Base-by-base conservation (phyloP, 2,888 invertebrate species). In the Caenorhabditis virilis region DNA sequence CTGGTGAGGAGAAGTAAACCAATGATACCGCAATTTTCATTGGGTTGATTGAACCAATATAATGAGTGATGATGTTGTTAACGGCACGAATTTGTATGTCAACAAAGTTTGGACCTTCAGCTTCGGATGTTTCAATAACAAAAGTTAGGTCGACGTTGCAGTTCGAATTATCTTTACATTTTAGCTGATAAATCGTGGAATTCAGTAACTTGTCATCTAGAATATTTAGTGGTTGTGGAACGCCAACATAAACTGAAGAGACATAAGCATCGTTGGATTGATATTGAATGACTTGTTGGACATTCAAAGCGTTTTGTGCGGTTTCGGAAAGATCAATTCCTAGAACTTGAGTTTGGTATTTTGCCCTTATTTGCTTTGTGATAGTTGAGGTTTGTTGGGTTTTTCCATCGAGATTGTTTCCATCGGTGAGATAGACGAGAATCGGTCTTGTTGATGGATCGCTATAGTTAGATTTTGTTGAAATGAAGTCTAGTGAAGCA, bases 111-210 rank as follows among this genome's bases (percentile, higher is more conserved):
- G 30, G 20, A 0, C 58, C 58, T 43, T 64, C 50, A 11, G 52
- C 51, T 42, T 64, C 33, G 3, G 64, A 64, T 18, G 42, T 55
- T 47, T 64, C 64, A 41, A 64, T 64, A 0, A 64, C 64, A 55
- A 64, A 64, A 15, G 58, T 64, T 15, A 64, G 46, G 7, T 56
- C 58, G 20, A 48, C 42, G 33, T 46, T 51, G 15, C 64, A 64
- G 13, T 54, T 63, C 5, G 62, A 47, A 11, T n/a, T 39, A 15
- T 36, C 57, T 48, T 64, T 64, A 48, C 64, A 64, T 11, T 36
- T 22, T 7, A 64, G 22, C 22, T 48, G 18, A 15, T 51, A 51
- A n/a, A 45, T 55, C n/a, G 64, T 58, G 1, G 36, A 7, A 16
- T 64, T 64, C 20, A 59, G 6, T 13, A 54, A 15, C 3, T 23